Evolutionary conservation across 2,113 vertebrate genomes (phyloP).

Genomic region (Felis catus): F.catus_Fca126_mat1.0 CM031420.1:73743001-73743500

Average conservation of each 20-base stretch:
- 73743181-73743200: not conserved
- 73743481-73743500: too few species aligned
- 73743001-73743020: not conserved
- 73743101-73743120: not conserved
- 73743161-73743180: not conserved
- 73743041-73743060: fast-evolving
- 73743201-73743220: not conserved
- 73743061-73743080: not conserved
- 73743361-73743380: not conserved
- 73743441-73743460: not conserved
- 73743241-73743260: not conserved
- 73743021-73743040: not conserved
- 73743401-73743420: not conserved
- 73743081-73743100: not conserved
- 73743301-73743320: not conserved
- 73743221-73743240: not conserved
- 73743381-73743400: not conserved
- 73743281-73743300: not conserved
- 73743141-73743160: not conserved
- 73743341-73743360: not conserved
- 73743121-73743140: not conserved
- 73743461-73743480: not conserved
- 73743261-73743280: not conserved
- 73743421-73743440: not conserved
- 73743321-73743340: not conserved